Percentiles rank a stretch among this genome's conserved stretches.
Evolutionary conservation across 2,113 vertebrate species (phyloP).

Genomic region (Python bivittatus): DNA sequence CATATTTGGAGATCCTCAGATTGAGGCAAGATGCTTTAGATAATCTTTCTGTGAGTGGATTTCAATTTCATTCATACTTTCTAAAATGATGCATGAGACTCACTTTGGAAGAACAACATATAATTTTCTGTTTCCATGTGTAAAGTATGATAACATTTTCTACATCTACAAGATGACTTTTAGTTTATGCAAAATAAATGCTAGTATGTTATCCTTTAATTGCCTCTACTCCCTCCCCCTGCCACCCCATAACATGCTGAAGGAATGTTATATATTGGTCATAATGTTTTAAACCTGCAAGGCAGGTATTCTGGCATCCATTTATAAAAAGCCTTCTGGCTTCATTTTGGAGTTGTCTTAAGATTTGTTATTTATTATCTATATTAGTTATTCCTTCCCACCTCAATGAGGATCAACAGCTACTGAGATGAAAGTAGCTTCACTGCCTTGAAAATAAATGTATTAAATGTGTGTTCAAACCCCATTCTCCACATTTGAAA

Average conservation of each 20-base stretch:
- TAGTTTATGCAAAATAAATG: not conserved
- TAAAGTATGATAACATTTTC: not conserved
- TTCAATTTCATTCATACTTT: conserved; percentile 3
- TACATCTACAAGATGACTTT: not conserved
- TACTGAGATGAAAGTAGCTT: not conserved
- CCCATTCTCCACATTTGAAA: not conserved
- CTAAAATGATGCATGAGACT: not conserved
- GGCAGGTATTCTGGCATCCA: not conserved
- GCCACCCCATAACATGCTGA: not conserved
- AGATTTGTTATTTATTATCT: not conserved
- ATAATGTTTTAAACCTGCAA: not conserved
- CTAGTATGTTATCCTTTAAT: not conserved
- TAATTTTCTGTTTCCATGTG: not conserved
- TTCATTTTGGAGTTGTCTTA: not conserved
- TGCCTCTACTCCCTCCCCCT: too few species aligned
- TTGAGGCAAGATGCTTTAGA: not conserved
- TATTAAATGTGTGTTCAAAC: not conserved
- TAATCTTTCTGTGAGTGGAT: not conserved
- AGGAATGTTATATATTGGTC: not conserved
- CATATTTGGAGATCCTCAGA: not conserved
- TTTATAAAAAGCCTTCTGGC: not conserved
- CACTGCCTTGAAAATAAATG: not conserved
- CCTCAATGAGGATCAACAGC: not conserved
- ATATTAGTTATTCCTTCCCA: not conserved
- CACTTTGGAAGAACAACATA: not conserved